Evolutionary conservation across 2,113 vertebrate species (phyloP).

Genomic region (Scalopus aquaticus): DNA sequence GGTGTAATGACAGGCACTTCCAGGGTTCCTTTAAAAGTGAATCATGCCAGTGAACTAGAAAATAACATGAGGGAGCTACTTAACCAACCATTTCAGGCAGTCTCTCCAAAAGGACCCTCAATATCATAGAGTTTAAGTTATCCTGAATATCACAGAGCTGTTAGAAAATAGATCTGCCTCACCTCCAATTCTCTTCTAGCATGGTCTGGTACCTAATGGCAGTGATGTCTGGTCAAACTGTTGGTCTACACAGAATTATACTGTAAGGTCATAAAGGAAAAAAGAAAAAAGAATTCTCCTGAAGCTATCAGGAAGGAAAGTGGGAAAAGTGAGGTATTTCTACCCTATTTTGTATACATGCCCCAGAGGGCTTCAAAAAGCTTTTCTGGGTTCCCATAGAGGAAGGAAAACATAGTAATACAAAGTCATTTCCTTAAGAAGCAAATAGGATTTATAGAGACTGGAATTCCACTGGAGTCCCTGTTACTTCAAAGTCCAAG

Average conservation of each 20-base stretch:
- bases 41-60: not conserved
- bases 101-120: not conserved
- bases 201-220: not conserved
- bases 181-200: not conserved
- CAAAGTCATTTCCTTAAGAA: not conserved
- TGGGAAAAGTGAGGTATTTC: not conserved
- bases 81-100: not conserved
- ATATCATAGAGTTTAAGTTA: not conserved
- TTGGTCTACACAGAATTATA: not conserved
- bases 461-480: not conserved
- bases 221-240: not conserved
- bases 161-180: not conserved
- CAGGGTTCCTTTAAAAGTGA: not conserved
- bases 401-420: not conserved
- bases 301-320: not conserved
- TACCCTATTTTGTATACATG: not conserved
- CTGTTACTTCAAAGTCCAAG: not conserved
- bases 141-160: not conserved
- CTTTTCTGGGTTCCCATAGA: not conserved
- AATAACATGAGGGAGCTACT: not conserved
- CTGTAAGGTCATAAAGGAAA: not conserved
- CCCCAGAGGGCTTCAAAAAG: not conserved
- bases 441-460: not conserved
- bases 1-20: not conserved
- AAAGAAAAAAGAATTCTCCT: not conserved